phyloP scores from a whole-genome alignment of 2,888 invertebrate genomes.

The Trypoxylon attenuatum region DNA sequence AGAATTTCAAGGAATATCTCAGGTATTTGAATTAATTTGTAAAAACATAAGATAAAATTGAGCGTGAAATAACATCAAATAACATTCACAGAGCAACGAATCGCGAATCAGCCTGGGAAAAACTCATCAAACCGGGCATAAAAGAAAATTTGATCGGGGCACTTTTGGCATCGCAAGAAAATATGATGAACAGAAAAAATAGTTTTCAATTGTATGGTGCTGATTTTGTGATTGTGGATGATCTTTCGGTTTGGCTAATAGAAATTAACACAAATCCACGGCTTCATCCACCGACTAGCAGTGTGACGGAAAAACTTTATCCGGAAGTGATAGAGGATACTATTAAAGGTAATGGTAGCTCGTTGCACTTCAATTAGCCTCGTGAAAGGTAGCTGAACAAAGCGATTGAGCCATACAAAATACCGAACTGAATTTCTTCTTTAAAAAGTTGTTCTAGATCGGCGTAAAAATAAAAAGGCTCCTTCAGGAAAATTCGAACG shows the following conservation, averaged over 20 bases:
- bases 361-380: no score
- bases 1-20: slow-evolving; percentile 47
- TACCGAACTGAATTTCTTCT: background rate
- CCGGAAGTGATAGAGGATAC: slow-evolving; percentile 51
- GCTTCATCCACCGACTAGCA: slow-evolving; percentile 47
- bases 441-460: slow-evolving; percentile 42
- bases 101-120: slow-evolving; percentile 47
- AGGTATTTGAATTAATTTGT: slow-evolving; percentile 22
- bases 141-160: slow-evolving; percentile 51
- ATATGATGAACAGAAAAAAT: slow-evolving; percentile 50
- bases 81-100: slow-evolving; percentile 34
- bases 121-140: slow-evolving; percentile 44
- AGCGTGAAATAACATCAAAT: no score
- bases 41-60: background rate
- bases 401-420: background rate
- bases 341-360: slow-evolving; percentile 38
- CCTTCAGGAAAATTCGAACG: slow-evolving; percentile 45
- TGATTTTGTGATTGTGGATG: slow-evolving; percentile 50
- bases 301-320: slow-evolving; percentile 44
- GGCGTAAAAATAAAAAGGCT: slow-evolving; percentile 30
- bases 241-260: slow-evolving; percentile 49
- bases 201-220: slow-evolving; percentile 54
- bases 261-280: slow-evolving; percentile 52
- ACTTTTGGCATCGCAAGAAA: slow-evolving; percentile 48
- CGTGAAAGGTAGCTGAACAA: no score